Conservation (phyloP, 2,888 invertebrate species). For the Aspidapion aeneum region DNA sequence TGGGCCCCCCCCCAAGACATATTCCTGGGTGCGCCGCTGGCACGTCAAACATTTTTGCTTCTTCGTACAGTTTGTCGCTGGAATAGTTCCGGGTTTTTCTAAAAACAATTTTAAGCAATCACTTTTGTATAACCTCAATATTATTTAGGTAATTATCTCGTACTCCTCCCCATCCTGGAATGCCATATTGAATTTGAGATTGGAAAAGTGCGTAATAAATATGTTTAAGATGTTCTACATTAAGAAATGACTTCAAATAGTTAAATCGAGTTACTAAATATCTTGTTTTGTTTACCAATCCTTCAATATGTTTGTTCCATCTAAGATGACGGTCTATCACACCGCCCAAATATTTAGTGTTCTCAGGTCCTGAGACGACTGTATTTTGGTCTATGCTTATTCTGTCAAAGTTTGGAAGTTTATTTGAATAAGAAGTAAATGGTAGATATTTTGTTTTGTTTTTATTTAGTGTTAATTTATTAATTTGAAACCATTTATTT, state of each 20-base stretch:
- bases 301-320: background rate
- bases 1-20: too few species aligned
- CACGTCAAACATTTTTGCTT: background rate
- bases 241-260: conserved; percentile 1
- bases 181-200: conserved; percentile 7
- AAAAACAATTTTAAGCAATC: conserved; percentile 4
- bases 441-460: background rate
- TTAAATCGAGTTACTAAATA: background rate
- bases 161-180: conserved; percentile 8
- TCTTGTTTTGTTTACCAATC: conserved; percentile 1
- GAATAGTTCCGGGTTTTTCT: background rate
- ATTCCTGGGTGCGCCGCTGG: too few species aligned
- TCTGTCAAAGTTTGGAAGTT: background rate
- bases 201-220: conserved; percentile 7
- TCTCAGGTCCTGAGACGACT: background rate
- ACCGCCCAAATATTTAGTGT: background rate
- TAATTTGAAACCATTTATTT: background rate
- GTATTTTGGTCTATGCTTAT: background rate
- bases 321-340: background rate
- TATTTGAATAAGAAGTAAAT: background rate
- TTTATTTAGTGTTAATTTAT: background rate
- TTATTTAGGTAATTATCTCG: background rate
- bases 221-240: background rate
- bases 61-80: background rate
- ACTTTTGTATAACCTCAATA: conserved; percentile 5